phyloP scores from a whole-genome alignment of 2,888 invertebrate species.

The Drosophila incognita region DNA sequence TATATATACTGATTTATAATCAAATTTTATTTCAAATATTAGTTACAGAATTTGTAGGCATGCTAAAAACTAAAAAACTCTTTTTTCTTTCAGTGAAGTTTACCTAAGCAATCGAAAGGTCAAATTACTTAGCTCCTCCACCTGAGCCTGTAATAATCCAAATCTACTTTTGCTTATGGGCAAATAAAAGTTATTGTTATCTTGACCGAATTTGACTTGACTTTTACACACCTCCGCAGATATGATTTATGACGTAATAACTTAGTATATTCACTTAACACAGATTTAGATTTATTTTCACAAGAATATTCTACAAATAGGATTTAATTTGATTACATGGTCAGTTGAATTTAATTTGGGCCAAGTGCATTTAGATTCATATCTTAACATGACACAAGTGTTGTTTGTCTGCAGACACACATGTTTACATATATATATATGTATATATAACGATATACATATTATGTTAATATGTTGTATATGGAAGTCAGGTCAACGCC shows the following conservation, averaged over 20 bases:
- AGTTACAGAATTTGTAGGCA: neutral
- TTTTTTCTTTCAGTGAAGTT: neutral
- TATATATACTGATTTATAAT: neutral
- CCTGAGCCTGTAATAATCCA: neutral
- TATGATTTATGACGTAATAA: slow-evolving; percentile 8
- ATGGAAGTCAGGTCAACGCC: neutral
- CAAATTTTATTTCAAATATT: neutral
- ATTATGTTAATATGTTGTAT: neutral
- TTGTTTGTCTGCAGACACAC: neutral
- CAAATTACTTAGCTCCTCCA: neutral
- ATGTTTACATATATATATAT: neutral
- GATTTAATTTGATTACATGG: slow-evolving; percentile 8
- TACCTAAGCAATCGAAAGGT: neutral
- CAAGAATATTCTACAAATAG: neutral
- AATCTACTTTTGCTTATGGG: neutral
- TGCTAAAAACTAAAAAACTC: neutral
- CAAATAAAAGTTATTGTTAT: neutral
- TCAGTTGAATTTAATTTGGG: slow-evolving; percentile 8
- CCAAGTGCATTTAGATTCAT: neutral
- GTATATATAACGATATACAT: no score
- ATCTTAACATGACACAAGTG: neutral
- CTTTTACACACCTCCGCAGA: neutral
- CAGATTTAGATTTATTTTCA: neutral
- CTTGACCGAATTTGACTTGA: neutral
- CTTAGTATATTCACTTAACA: neutral